A percentile compares a stretch with the other conserved stretches of the same genome.
Conservation (phyloP, 2,113 vertebrate genomes). For the Bostrychus sinensis region DNA sequence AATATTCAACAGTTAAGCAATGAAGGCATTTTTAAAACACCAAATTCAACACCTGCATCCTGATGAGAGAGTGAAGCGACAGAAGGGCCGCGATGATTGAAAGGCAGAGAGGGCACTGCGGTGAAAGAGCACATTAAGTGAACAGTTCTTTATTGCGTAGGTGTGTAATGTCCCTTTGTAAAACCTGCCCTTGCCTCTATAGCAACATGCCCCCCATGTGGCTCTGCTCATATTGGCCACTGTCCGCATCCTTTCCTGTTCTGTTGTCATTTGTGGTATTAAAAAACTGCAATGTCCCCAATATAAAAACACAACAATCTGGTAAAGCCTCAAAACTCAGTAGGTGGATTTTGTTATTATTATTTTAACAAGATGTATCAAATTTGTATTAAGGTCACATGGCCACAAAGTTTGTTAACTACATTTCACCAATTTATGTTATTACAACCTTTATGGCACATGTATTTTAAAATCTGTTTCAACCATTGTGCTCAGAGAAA, state of each 20-base stretch:
- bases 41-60: conserved; percentile 55
- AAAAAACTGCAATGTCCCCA: background rate
- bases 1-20: conserved; percentile 69
- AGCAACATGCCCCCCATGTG: conserved; percentile 66
- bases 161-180: conserved; percentile 76
- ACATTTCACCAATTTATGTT: background rate
- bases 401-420: too few relatives aligned
- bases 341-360: too few relatives aligned
- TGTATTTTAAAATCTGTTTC: too few relatives aligned
- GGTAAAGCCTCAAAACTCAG: background rate
- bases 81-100: conserved; percentile 43
- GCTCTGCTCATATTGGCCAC: conserved; percentile 38
- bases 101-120: conserved; percentile 48
- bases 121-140: conserved; percentile 70
- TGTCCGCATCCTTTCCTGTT: conserved; percentile 50
- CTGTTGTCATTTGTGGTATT: conserved; percentile 4
- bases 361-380: too few relatives aligned
- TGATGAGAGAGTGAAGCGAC: conserved; percentile 44
- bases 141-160: conserved; percentile 74
- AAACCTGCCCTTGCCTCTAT: conserved; percentile 71
- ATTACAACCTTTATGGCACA: too few relatives aligned
- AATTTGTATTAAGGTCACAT: too few relatives aligned
- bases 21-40: conserved; percentile 60
- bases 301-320: conserved; percentile 3
- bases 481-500: too few relatives aligned